Evolutionary conservation across 2,888 invertebrate genomes (phyloP).

Genomic region (Zygogramma bicolorata): DNA sequence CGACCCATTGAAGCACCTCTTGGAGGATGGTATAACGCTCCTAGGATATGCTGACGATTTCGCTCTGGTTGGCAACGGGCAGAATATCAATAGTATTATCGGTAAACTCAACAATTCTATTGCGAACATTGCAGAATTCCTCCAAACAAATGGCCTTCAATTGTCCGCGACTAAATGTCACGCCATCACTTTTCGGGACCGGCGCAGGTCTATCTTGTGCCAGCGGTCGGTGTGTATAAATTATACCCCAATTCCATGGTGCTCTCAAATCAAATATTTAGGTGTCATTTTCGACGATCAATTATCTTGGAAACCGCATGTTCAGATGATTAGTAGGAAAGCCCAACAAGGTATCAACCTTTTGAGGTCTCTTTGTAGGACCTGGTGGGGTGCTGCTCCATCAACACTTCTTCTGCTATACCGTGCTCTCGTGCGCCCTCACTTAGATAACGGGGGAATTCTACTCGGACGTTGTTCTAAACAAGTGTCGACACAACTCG

Average conservation of each 20-base stretch:
- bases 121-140: background rate
- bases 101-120: background rate
- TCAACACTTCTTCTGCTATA: background rate
- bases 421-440: background rate
- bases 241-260: background rate
- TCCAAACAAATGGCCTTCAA: background rate
- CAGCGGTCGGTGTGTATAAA: background rate
- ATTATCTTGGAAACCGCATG: constrained; percentile 2
- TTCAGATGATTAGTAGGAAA: background rate
- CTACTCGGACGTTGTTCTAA: background rate
- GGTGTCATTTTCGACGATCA: background rate
- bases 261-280: background rate
- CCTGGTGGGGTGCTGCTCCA: background rate
- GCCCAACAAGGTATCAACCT: constrained; percentile 1
- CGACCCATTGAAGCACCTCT: background rate
- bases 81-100: background rate
- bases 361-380: background rate
- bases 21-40: background rate
- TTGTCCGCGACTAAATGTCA: background rate
- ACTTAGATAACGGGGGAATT: background rate
- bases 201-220: background rate
- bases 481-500: background rate
- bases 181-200: background rate
- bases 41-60: background rate
- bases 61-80: background rate